Evolutionary conservation across 2,888 invertebrate species (phyloP).

Genomic region (Drosophila prostipennis): DNA sequence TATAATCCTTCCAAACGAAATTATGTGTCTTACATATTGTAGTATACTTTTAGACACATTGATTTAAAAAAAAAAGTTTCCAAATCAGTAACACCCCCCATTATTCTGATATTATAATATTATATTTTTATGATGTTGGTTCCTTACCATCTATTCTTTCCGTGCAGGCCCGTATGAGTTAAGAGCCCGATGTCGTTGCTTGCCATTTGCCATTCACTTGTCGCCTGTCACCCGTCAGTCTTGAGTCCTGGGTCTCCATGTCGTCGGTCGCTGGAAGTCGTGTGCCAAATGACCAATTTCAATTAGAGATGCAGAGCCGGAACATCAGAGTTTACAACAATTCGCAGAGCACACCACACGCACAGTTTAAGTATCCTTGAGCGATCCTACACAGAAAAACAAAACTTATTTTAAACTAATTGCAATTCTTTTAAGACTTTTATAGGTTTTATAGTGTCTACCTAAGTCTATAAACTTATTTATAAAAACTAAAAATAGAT

Average conservation of each 20-base stretch:
- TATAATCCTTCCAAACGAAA: no score
- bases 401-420: not conserved
- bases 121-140: no score
- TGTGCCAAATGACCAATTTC: constrained; percentile 35
- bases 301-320: constrained; percentile 30
- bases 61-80: no score
- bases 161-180: not conserved
- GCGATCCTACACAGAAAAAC: not conserved
- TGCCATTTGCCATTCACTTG: constrained; percentile 29
- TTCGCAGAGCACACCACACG: constrained; percentile 8
- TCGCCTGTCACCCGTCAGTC: constrained; percentile 27
- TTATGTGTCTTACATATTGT: no score
- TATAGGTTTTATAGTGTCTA: no score
- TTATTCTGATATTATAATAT: no score
- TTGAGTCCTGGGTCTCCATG: not conserved
- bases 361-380: constrained; percentile 2
- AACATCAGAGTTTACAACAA: constrained; percentile 4
- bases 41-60: no score
- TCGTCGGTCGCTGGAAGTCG: constrained; percentile 5
- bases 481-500: no score
- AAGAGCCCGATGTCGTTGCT: constrained; percentile 8
- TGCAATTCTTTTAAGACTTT: not conserved
- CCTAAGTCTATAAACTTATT: no score
- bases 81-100: no score
- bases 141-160: not conserved